Percentiles rank a stretch among this genome's conserved stretches.
Conservation (phyloP, 92 coral and sea anemone species). For the Bergia puertoricense region DNA sequence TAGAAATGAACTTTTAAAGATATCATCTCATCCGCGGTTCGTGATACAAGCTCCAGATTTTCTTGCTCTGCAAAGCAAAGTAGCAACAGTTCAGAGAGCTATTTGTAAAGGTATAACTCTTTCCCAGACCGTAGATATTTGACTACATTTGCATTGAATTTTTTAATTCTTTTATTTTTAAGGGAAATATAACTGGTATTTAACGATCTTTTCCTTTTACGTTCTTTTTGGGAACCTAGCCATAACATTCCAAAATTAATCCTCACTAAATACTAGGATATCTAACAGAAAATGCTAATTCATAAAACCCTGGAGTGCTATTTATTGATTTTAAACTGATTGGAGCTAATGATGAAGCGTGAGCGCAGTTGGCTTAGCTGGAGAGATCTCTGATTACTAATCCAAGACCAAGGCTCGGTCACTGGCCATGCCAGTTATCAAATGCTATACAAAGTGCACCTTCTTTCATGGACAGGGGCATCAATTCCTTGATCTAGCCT, state of each 20-base stretch:
- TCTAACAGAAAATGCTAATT: neutral
- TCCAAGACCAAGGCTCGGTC: too few relatives aligned
- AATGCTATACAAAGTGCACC: too few relatives aligned
- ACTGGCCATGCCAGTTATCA: too few relatives aligned
- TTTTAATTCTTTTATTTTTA: neutral
- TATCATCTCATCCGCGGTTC: conserved; percentile 18
- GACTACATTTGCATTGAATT: neutral
- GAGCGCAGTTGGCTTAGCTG: too few relatives aligned
- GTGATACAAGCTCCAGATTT: neutral
- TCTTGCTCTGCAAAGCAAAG: neutral
- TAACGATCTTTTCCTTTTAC: too few relatives aligned
- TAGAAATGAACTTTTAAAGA: conserved; percentile 15
- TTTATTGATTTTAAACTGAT: too few relatives aligned
- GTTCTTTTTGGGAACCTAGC: neutral
- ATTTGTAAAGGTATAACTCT: conserved; percentile 30
- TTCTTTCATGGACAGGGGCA: too few relatives aligned
- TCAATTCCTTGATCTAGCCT: too few relatives aligned
- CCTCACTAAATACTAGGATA: neutral
- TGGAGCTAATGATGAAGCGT: too few relatives aligned
- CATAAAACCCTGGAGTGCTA: too few relatives aligned
- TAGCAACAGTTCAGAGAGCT: neutral
- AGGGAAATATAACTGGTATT: too few relatives aligned
- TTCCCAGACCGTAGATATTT: neutral
- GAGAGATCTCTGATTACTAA: too few relatives aligned
- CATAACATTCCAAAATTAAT: neutral